These are phyloP conservation scores for Cuculus canorus DNA, from an alignment of 2,797 vertebrate genomes.

Conservation along the genomic window DNA sequence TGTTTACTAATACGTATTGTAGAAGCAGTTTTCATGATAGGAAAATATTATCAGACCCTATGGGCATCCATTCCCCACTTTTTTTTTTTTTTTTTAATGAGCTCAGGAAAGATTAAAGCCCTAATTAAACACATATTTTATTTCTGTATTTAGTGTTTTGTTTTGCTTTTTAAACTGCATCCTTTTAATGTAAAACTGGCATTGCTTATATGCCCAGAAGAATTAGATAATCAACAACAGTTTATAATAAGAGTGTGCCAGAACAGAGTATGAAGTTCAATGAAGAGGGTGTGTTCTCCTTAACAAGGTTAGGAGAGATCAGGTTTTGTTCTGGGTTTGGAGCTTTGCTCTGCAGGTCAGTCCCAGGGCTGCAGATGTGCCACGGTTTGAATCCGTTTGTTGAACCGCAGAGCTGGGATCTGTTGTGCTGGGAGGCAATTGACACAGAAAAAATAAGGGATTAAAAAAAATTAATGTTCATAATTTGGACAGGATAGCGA, in stretches of 20 bases:
- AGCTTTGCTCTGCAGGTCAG: neutral
- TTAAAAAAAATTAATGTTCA: neutral
- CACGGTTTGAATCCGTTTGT: neutral
- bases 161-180: constrained; percentile 75
- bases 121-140: constrained; percentile 82
- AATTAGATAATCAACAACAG: constrained; percentile 76
- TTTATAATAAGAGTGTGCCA: constrained; percentile 68
- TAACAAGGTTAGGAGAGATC: neutral
- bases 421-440: neutral
- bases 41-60: constrained; percentile 75
- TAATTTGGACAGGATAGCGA: neutral
- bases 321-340: neutral
- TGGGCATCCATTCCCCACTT: constrained; percentile 53
- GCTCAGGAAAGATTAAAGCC: constrained; percentile 75
- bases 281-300: constrained; percentile 10
- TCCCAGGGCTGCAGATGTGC: neutral
- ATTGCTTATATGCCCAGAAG: constrained; percentile 72
- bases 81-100: constrained; percentile 54
- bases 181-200: constrained; percentile 78
- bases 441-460: neutral
- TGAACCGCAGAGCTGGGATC: neutral
- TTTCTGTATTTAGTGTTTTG: constrained; percentile 75
- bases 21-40: constrained; percentile 66
- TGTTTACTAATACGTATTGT: constrained; percentile 73
- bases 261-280: constrained; percentile 60